These are phyloP conservation scores for Kryptopterus vitreolus DNA, from an alignment of 2,797 vertebrate species.

Conservation along the genomic window DNA sequence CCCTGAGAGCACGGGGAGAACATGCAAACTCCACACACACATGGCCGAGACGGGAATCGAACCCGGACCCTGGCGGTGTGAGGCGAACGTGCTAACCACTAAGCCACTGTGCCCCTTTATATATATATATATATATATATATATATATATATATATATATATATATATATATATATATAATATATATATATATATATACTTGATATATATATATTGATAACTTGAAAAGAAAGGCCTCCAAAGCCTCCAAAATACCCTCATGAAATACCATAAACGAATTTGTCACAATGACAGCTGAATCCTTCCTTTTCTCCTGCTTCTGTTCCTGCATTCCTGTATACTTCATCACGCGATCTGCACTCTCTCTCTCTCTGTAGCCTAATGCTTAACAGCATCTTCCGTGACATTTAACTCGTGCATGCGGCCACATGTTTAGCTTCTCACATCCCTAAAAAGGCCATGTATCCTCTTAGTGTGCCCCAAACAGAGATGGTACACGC, in stretches of 20 bases:
- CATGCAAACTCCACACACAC: too few species aligned
- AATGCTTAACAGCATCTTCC: constrained; percentile 36
- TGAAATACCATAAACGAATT: background rate
- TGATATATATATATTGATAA: too few species aligned
- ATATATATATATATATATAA: too few species aligned
- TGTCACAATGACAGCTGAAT: background rate
- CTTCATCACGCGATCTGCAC: constrained; percentile 32
- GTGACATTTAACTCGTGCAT: constrained; percentile 47
- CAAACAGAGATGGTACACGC: constrained; percentile 20
- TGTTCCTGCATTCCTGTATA: constrained; percentile 31
- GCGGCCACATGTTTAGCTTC: constrained; percentile 21
- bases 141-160: too few species aligned
- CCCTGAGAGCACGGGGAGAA: too few species aligned
- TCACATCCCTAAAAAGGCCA: constrained; percentile 51
- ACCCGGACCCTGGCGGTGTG: too few species aligned
- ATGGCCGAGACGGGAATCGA: too few species aligned
- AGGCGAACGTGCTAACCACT: too few species aligned
- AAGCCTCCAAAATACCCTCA: background rate
- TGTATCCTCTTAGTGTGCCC: constrained; percentile 35
- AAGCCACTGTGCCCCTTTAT: too few species aligned
- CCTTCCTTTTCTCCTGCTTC: constrained; percentile 8
- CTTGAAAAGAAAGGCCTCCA: too few species aligned
- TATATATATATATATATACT: too few species aligned
- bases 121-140: too few species aligned
- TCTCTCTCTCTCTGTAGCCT: constrained; percentile 7